Base-by-base conservation (phyloP, 2,888 invertebrate species). In the Tricholauxania praeusta region DNA sequence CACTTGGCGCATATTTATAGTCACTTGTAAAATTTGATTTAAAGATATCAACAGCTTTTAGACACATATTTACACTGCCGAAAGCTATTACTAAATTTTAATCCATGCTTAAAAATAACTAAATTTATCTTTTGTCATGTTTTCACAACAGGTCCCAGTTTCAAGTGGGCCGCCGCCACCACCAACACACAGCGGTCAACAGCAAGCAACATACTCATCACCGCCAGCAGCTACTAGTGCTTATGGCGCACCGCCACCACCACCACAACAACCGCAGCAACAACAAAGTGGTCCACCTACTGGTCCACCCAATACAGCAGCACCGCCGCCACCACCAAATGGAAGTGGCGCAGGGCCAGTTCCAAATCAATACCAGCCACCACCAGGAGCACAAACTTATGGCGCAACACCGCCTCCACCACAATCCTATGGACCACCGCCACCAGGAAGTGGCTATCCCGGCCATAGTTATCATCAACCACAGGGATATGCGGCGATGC, bases 401-500 rank as follows among this genome's bases (percentile, higher is more conserved):
- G 85, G 86, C 3, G 84, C 82, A 64, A 84, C 84, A 12, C 85
- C 85, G n/a, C 89, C 80, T 48, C 84, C 85, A 47, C 84, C 84
- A 7, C 84, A 84, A 55, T 80, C 79, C 14, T 87, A 87, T 69
- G 85, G 87, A 3, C 85, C 87, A 3, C 85, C 85, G n/a, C 85
- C 87, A 28, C 85, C 86, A 3, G 86, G 83, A 12, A 78, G 83
- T 52, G 84, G 84, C 10, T 91, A 91, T 85, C 91, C 91, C 2
- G 90, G 91, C 1, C 91, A 83, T 80, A 83, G 83, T 79, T 87
- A 87, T 71, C 89, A 89, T 75, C 90, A 91, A 72, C 89, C 89
- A 57, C 85, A 86, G 8, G 91, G 90, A 14, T 92, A 92, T 84
- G 90, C 90, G 14, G 89, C 90, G 14, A 82, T 84, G 53, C 90